Conservation (phyloP, 2,888 invertebrate species). For the Pammene fasciana region DNA sequence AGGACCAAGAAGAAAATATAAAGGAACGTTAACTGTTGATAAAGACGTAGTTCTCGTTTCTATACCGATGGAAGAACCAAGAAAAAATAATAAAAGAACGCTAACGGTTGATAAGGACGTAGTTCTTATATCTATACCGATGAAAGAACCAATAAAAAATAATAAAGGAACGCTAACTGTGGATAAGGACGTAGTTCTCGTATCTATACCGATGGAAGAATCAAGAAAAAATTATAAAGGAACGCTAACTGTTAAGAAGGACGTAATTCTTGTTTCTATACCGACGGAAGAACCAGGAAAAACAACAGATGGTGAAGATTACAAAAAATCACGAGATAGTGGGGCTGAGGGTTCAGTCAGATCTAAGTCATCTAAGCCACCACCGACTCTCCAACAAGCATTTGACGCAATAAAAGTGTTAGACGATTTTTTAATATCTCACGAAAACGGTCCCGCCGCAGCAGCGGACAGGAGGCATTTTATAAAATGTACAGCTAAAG, state of each 20-base stretch:
- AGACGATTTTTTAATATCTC: background rate
- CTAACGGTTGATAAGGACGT: too few relatives aligned
- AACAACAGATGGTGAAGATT: background rate
- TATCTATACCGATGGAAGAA: too few relatives aligned
- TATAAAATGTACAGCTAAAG: background rate
- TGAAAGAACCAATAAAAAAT: background rate
- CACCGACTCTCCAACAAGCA: background rate
- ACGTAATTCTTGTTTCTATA: background rate
- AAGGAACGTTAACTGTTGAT: too few relatives aligned
- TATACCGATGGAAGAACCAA: too few relatives aligned
- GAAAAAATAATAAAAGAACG: too few relatives aligned
- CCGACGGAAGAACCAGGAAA: background rate
- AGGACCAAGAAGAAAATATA: too few relatives aligned
- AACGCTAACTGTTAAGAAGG: too few relatives aligned
- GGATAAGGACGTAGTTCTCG: too few relatives aligned
- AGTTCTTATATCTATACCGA: background rate
- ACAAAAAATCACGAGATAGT: background rate
- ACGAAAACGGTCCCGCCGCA: background rate
- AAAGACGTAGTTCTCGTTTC: too few relatives aligned
- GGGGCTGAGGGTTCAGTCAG: background rate
- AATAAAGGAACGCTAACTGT: background rate
- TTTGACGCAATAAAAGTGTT: background rate
- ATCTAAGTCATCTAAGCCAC: background rate
- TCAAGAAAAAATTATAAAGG: too few relatives aligned
- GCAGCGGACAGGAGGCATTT: background rate